phyloP scores from a whole-genome alignment of 2,113 vertebrate genomes.

The Miniopterus natalensis region DNA sequence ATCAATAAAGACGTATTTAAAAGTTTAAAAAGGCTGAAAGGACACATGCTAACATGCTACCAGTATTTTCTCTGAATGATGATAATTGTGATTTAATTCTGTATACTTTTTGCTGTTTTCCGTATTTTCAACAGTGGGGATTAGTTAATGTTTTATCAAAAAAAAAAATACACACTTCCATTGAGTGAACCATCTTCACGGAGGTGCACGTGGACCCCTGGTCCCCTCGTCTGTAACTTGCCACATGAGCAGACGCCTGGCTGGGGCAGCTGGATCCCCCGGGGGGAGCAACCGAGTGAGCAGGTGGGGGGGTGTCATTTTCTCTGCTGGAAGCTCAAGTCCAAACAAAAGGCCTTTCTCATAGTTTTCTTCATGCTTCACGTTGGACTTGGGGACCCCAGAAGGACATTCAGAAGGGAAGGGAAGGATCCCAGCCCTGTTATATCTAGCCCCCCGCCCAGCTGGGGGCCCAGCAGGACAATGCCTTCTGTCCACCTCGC shows the following conservation, averaged over 20 bases:
- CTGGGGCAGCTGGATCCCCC: accelerated
- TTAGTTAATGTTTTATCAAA: not conserved
- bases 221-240: too few relatives aligned
- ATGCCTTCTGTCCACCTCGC: too few relatives aligned
- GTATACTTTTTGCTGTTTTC: not conserved
- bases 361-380: not conserved
- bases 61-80: not conserved
- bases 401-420: not conserved
- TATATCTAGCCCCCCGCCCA: accelerated
- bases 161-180: not conserved
- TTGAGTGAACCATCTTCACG: not conserved
- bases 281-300: not conserved
- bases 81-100: not conserved
- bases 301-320: not conserved
- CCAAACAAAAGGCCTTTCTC: not conserved
- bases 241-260: accelerated
- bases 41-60: not conserved
- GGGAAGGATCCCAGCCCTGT: not conserved
- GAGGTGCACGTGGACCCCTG: accelerated
- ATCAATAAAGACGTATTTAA: too few relatives aligned
- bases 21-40: too few relatives aligned
- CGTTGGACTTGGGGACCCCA: not conserved
- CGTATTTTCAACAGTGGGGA: not conserved
- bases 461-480: accelerated
- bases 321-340: not conserved